Base-by-base conservation (phyloP, 2,888 invertebrate species). In the Aradus depressus region DNA sequence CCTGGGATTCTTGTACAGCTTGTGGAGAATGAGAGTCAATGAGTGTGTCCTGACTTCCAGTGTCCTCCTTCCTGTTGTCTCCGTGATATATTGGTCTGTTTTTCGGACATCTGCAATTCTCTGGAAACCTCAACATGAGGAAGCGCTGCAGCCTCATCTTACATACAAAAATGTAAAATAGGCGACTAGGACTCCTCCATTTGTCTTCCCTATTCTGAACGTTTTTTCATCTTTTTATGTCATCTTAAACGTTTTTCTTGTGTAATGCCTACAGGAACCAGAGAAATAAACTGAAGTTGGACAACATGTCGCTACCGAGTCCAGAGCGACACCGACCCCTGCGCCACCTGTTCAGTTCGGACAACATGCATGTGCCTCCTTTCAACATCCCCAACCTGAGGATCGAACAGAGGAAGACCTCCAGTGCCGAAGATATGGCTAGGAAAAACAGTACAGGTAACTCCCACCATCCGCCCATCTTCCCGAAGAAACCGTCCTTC, bases 351-450 rank as follows among this genome's bases (percentile, higher is more conserved):
- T 83, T 79, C 68, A 87, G 86, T 64, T 84, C 84, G 23, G 89
- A 90, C 66, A 89, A 87, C 66, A 81, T 88, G 79, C 81, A 81
- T 62, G 84, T 79, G 14, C 83, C 82, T 21, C 83, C 84, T 1
- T 89, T 89, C 70, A 86, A 84, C 66, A 88, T 90, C 61, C 89
- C 89, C n/a, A 87, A 87, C 68, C 70, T 88, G 59, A 79, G 86
- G 49, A 82, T 88, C 55, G 87, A 88, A 63, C 84, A 86, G 64
- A 77, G 89, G 59, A 90, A 90, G 69, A 89, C 90, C 2, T 87
- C 87, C 39, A 88, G 87, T 62, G 89, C 90, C 4, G 90, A 90
- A 66, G 87, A 90, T 64, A 88, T 91, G 85, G 87, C 85, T 19
- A 76, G 87, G 62, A 87, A 88, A 67, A 87, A 86, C 66, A 88